Conservation (phyloP, 2,113 vertebrate species). For the Pithys albifrons region DNA sequence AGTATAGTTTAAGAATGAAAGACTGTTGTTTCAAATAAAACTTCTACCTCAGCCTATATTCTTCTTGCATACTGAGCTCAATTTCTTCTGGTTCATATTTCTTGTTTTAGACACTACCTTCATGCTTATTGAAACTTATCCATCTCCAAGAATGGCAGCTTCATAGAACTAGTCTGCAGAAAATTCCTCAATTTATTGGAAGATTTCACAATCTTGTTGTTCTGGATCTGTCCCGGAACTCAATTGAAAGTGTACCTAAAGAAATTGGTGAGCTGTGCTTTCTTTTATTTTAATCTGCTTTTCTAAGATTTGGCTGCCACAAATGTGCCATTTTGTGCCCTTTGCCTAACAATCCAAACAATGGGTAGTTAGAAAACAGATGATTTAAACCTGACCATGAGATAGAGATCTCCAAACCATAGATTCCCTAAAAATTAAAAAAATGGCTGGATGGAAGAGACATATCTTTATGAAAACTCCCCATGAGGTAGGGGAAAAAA, state of each 20-base stretch:
- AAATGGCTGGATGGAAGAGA: neutral
- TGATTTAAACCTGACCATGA: neutral
- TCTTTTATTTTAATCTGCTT: neutral
- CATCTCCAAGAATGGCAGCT: constrained; percentile 95
- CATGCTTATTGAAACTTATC: constrained; percentile 82
- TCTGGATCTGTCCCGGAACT: constrained; percentile 90
- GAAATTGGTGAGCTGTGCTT: constrained; percentile 85
- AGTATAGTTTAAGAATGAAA: neutral
- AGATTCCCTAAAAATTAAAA: neutral
- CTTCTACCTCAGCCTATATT: neutral
- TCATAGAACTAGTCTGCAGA: constrained; percentile 86
- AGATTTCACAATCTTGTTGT: constrained; percentile 88
- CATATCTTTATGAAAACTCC: neutral
- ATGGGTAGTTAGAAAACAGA: neutral
- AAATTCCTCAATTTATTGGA: constrained; percentile 87
- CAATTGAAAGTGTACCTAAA: constrained; percentile 83
- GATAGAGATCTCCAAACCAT: neutral
- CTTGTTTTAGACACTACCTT: constrained; percentile 82
- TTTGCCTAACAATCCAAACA: neutral
- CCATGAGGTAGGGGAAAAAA: neutral
- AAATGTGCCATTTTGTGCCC: neutral
- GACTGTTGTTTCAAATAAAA: neutral
- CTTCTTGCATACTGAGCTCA: neutral
- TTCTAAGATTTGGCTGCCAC: neutral
- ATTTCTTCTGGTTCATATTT: neutral